Base-by-base conservation (phyloP, 2,888 invertebrate species). In the Craniophora ligustri region DNA sequence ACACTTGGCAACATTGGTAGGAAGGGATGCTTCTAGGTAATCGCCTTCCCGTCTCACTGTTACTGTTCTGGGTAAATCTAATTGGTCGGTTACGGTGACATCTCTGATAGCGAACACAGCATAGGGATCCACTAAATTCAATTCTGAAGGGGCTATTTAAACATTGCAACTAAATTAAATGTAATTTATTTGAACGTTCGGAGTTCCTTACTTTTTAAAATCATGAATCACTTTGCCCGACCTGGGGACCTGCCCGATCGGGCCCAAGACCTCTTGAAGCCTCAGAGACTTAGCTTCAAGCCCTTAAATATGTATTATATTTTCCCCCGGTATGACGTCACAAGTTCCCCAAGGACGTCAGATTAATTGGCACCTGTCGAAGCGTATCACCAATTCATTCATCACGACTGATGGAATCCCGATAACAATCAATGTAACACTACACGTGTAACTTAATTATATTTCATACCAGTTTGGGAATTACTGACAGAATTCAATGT, bases 61-160 rank as follows among this genome's bases (percentile, higher is more conserved):
- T 78, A 76, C 76, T 76, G 57, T 70, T 67, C 57, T 26, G 59
- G 70, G 66, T 67, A 72, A 77, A 81, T 79, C 72, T 82, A 79
- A 82, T 79, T 78, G 76, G 62, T 41, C 57, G 68, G 65, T 60
- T 14, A 45, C 35, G 35, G 63, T 35, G 46, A n/a, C n/a, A n/a
- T 28, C 21, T 39, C 51, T 63, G 50, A 41, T 40, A 65, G 69
- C 53, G 58, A 41, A 15, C 6, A 30, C n/a, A 39, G 15, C 30
- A 14, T 21, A n/a, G n/a, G n/a, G 1, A n/a, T 40, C 36, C 10
- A 7, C 5, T 46, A 61, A 41, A 67, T 61, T 35, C 28, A 15
- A 31, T 8, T 3, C 47, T 34, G 14, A 42, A 31, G 11, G 45
- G 14, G 7, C 40, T 31, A 26, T 51, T 30, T 39, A 26, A 16